A percentile compares a stretch with the other conserved stretches of the same genome.
Conservation (phyloP, 2,888 invertebrate species). For the Temnothorax unifasciatus region DNA sequence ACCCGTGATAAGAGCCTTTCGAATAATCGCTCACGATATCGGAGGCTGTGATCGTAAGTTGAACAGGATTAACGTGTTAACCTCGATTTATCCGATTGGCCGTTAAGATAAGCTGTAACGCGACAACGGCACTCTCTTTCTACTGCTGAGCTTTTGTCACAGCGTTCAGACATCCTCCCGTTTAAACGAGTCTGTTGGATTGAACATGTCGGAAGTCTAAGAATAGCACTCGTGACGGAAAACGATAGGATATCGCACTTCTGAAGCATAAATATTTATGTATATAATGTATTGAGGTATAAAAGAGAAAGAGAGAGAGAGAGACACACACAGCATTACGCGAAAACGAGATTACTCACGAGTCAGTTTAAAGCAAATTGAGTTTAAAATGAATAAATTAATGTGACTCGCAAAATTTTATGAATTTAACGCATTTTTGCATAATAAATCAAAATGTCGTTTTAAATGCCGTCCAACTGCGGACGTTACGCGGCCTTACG, state of each 20-base stretch:
- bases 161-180: not conserved
- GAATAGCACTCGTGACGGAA: not conserved
- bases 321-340: too few relatives aligned
- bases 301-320: too few relatives aligned
- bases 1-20: slow-evolving; percentile 59
- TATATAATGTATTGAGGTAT: not conserved
- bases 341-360: not conserved
- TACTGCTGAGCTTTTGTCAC: slow-evolving; percentile 35
- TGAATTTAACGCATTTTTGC: slow-evolving; percentile 2
- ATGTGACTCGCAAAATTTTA: not conserved
- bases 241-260: not conserved
- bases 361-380: not conserved
- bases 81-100: slow-evolving; percentile 68
- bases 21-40: slow-evolving; percentile 70
- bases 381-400: not conserved
- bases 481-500: not conserved
- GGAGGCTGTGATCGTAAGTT: slow-evolving; percentile 58
- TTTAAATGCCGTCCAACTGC: not conserved
- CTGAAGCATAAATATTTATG: slow-evolving; percentile 1
- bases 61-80: slow-evolving; percentile 67
- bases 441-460: not conserved
- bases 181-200: not conserved
- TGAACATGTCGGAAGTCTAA: slow-evolving; percentile 6
- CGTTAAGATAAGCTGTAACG: slow-evolving; percentile 49
- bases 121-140: slow-evolving; percentile 8